Evolutionary conservation across 2,113 vertebrate species (phyloP), one percentile per base, ranked within the genome.

Genomic region (Ptyas mucosa): DNA sequence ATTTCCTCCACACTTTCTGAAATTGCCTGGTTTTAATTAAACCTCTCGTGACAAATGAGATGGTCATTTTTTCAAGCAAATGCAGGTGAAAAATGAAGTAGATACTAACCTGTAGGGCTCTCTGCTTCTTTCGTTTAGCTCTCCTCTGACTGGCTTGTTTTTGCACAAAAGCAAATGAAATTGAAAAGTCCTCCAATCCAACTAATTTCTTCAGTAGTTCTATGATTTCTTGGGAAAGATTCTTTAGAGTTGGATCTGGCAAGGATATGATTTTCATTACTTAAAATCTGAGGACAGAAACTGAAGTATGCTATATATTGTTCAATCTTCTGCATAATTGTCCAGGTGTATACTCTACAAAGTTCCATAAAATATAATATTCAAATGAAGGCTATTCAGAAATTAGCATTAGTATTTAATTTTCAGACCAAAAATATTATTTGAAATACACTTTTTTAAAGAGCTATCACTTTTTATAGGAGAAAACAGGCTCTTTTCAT

Each of bases 181-280:
- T 91, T 0, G 99, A 99, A 97, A 99, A 99, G 1, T 10, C 97
- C 95, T 99, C 98, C 85, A 99, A 96, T 0, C 99, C 99, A 21
- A 99, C 98, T 90, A 98, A 96, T 94, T 97, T 99, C 97, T 99
- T 99, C 43, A 99, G 97, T 94, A 99, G 96, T 88, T 99, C 99
- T 46, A 99, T 98, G 92, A 99, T 98, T 97, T 99, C 99, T 95
- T 99, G 99, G 2, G 99, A 98, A 75, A 99, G 97, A 95, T 99
- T 99, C 98, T 99, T 99, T 94, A 99, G 94, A 0, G 98, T 98
- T 93, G 99, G 98, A 96, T 99, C 99, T 99, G 94, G 69, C 54
- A 75, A 94, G 90, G 91, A 24, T 10, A 96, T 53, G 14, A 90
- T 24, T 52, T 29, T 53, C 54, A 43, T 87, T 92, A 92, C 21